These are phyloP conservation scores for Anadara kagoshimensis DNA, from an alignment of 1,140 invertebrate genomes.

Conservation along the genomic window DNA sequence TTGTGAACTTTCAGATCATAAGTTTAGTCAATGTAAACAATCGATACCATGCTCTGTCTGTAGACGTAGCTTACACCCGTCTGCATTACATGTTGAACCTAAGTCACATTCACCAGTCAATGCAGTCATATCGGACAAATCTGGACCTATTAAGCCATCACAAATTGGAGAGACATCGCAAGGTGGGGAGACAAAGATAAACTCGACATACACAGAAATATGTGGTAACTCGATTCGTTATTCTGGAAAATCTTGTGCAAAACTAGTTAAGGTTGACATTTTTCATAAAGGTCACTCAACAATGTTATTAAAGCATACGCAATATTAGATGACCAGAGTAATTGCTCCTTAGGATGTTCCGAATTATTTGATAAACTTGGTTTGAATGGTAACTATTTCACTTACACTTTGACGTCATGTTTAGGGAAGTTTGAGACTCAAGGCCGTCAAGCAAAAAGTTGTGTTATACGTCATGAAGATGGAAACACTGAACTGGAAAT, in stretches of 20 bases:
- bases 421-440: slow-evolving; percentile 12
- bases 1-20: slow-evolving; percentile 7
- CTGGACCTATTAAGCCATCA: not conserved
- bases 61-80: not conserved
- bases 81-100: slow-evolving; percentile 4
- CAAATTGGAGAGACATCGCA: not conserved
- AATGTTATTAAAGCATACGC: slow-evolving; percentile 8
- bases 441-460: slow-evolving; percentile 8
- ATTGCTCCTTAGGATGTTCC: slow-evolving; percentile 17
- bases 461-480: slow-evolving; percentile 11
- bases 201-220: slow-evolving; percentile 8
- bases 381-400: not conserved
- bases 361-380: slow-evolving; percentile 21
- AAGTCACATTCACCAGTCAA: not conserved
- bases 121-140: not conserved
- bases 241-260: slow-evolving; percentile 18
- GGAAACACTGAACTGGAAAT: not conserved
- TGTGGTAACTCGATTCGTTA: not conserved
- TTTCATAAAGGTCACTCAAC: not conserved
- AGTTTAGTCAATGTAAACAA: not conserved
- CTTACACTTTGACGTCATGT: slow-evolving; percentile 30
- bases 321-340: slow-evolving; percentile 33
- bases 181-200: not conserved
- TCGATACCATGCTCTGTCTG: not conserved
- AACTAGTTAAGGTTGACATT: slow-evolving; percentile 5